Conservation (phyloP, 2,797 vertebrate genomes). For the Antrozous pallidus region DNA sequence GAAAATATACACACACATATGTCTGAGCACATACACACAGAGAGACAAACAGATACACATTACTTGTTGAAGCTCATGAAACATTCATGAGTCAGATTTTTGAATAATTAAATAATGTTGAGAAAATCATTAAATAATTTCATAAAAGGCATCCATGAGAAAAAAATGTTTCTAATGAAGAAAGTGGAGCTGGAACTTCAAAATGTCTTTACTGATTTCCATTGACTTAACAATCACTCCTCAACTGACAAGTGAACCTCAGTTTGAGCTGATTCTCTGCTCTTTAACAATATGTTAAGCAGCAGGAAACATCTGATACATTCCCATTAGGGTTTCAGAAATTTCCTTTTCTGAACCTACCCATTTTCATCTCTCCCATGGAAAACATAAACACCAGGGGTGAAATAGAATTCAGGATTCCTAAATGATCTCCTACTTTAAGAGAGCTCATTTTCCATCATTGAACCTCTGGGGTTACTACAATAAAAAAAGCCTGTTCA, state of each 20-base stretch:
- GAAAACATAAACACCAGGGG: conserved; percentile 61
- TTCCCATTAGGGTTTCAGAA: conserved; percentile 47
- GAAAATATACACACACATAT: not conserved
- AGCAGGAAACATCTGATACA: conserved; percentile 30
- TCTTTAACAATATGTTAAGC: conserved; percentile 31
- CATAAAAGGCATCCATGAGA: not conserved
- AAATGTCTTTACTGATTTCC: not conserved
- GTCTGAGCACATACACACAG: rapidly evolving
- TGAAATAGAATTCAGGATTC: conserved; percentile 60
- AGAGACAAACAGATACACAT: not conserved
- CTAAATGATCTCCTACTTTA: conserved; percentile 43
- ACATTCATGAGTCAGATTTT: not conserved
- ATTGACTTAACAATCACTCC: not conserved
- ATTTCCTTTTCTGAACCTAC: conserved; percentile 47
- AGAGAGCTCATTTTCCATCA: conserved; percentile 55
- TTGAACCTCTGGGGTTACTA: conserved; percentile 62
- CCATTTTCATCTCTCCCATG: conserved; percentile 50
- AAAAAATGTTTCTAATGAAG: conserved; percentile 40
- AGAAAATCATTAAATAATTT: conserved; percentile 42
- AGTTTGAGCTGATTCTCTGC: conserved; percentile 11
- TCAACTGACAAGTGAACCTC: not conserved
- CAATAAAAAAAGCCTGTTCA: conserved; percentile 59
- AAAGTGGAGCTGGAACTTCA: not conserved
- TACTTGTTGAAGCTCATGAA: not conserved
- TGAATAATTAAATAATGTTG: conserved; percentile 29